Base-by-base conservation (phyloP, 1,140 invertebrate species). In the Plutomurus gul region DNA sequence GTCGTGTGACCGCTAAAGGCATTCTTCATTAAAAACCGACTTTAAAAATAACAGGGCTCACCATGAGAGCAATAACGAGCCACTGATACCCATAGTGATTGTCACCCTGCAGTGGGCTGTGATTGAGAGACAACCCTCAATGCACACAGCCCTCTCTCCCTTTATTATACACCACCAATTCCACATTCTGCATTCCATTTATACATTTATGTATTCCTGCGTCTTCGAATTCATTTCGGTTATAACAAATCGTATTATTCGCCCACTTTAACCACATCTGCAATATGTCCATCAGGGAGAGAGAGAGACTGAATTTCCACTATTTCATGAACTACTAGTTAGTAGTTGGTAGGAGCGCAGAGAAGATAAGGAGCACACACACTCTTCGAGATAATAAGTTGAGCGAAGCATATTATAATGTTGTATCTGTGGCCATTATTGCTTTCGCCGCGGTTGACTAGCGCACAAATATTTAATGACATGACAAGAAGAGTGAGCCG, bases 31-130 rank as follows among this genome's bases (percentile, higher is more conserved):
- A 82, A 82, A 82, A 82, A 78, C 49, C 80, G 74, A 82, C 60
- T 82, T 82, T 82, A 82, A 82, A 81, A 82, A 82, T 82, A 82
- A 82, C 77, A 82, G 74, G 76, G 76, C 76, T 78, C 76, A 49
- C 76, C 75, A 77, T 70, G 76, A 78, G 76, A 72, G 76, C 46
- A 71, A 79, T 79, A 79, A 79, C 77, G 77, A 79, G 77, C 40
- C 30, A 37, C 36, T 79, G 77, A 79, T 79, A 79, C 72, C 27
- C 65, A 39, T n/a, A 30, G 56, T 79, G 72, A 79, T 79, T 79
- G 78, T 79, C 78, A 79, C 78, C 78, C 72, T 51, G 51, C 49
- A 70, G 49, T 75, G 49, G 43, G 60, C 56, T 65, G 25, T 78
- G 71, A 78, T 73, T 73, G 72, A 78, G 77, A 75, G 73, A 51